Conservation (phyloP, 2,113 vertebrate species). For the Pachycephala philippinensis region DNA sequence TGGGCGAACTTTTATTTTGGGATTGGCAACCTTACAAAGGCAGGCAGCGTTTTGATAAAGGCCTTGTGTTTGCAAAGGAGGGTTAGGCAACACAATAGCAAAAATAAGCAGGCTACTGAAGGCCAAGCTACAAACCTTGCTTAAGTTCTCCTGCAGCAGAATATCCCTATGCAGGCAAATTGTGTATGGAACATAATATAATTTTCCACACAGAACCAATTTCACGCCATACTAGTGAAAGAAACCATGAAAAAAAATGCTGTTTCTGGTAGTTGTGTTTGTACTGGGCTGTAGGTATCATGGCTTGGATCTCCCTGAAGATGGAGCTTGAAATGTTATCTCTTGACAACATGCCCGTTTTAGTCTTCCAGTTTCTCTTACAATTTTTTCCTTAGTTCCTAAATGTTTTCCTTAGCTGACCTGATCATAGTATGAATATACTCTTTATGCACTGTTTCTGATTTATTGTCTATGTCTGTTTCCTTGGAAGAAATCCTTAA, state of each 20-base stretch:
- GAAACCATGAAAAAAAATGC: not conserved
- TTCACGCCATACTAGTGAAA: not conserved
- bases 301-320: not conserved
- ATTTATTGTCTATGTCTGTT: not conserved
- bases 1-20: not conserved
- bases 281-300: not conserved
- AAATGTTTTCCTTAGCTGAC: not conserved
- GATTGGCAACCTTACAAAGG: not conserved
- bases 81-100: not conserved
- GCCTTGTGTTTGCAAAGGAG: not conserved
- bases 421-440: not conserved
- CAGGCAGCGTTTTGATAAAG: not conserved
- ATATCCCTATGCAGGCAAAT: not conserved
- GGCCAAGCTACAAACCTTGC: not conserved
- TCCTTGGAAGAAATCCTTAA: not conserved
- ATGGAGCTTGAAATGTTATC: not conserved
- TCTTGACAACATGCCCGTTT: not conserved
- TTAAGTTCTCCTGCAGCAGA: not conserved
- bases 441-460: not conserved
- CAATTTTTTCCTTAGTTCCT: not conserved
- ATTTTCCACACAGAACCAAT: not conserved
- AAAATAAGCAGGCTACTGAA: not conserved
- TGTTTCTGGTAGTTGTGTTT: not conserved
- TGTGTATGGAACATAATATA: not conserved
- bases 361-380: not conserved